phyloP scores from a whole-genome alignment of 2,113 vertebrate species.

The Progne subis region DNA sequence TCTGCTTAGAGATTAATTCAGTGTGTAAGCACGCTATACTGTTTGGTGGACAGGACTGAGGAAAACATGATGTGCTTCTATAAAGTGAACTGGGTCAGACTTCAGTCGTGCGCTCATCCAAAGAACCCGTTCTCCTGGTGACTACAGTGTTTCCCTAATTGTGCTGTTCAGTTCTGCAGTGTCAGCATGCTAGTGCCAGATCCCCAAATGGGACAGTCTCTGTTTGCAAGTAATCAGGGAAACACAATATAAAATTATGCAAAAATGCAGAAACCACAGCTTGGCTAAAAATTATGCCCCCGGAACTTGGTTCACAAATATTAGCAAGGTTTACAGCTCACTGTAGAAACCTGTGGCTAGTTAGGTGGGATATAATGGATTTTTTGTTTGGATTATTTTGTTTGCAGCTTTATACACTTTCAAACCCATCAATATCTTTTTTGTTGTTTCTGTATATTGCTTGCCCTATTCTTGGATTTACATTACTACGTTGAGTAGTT shows the following conservation, averaged over 20 bases:
- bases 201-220: not conserved
- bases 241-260: not conserved
- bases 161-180: not conserved
- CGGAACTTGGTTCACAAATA: not conserved
- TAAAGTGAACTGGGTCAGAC: not conserved
- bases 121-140: slow-evolving; percentile 4
- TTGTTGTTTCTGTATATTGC: not conserved
- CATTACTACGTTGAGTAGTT: accelerated
- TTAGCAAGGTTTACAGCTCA: not conserved
- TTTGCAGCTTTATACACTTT: not conserved
- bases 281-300: not conserved
- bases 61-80: slow-evolving; percentile 1
- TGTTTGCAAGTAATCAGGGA: not conserved
- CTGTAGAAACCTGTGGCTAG: not conserved
- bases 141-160: slow-evolving; percentile 29
- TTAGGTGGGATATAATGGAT: not conserved
- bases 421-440: not conserved
- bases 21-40: not conserved
- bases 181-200: not conserved
- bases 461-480: not conserved
- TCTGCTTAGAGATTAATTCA: slow-evolving; percentile 43
- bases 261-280: not conserved
- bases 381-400: not conserved
- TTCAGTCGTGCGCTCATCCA: not conserved
- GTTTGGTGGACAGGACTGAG: not conserved